phyloP scores from a whole-genome alignment of 2,888 invertebrate species.

The Opisthograptis luteolata region DNA sequence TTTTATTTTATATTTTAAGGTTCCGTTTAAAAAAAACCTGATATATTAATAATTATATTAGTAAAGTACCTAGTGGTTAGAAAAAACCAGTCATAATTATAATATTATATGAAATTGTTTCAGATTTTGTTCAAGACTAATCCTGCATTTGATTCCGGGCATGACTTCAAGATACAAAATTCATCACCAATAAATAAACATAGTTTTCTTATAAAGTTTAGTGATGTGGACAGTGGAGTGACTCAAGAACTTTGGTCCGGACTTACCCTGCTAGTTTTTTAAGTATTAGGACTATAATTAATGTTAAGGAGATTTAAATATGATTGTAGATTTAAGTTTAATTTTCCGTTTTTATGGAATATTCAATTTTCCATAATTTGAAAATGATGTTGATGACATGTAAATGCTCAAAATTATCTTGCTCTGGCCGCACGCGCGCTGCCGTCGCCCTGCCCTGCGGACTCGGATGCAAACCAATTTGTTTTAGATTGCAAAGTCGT shows the following conservation, averaged over 20 bases:
- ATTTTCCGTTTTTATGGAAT: conserved; percentile 69
- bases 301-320: conserved; percentile 77
- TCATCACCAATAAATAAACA: conserved; percentile 67
- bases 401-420: conserved; percentile 54
- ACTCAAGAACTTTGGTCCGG: conserved; percentile 72
- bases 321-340: conserved; percentile 78
- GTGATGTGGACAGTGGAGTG: conserved; percentile 78
- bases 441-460: too few species aligned
- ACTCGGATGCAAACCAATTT: too few species aligned
- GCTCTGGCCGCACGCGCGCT: conserved; percentile 45
- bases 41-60: too few species aligned
- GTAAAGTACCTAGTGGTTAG: too few species aligned
- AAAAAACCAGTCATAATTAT: too few species aligned
- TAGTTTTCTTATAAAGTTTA: conserved; percentile 64
- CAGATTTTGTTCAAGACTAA: conserved; percentile 57
- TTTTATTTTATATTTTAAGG: too few species aligned
- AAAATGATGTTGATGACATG: conserved; percentile 49
- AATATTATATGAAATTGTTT: conserved; percentile 15
- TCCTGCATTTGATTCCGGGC: conserved; percentile 77
- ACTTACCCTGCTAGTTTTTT: conserved; percentile 69
- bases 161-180: conserved; percentile 61
- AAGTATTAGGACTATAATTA: conserved; percentile 69
- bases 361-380: conserved; percentile 65
- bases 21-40: too few species aligned
- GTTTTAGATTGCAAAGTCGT: too few species aligned